Percentiles rank a stretch among this genome's conserved stretches.
phyloP scores from a whole-genome alignment of 2,113 vertebrate species.

The Penelope pileata region DNA sequence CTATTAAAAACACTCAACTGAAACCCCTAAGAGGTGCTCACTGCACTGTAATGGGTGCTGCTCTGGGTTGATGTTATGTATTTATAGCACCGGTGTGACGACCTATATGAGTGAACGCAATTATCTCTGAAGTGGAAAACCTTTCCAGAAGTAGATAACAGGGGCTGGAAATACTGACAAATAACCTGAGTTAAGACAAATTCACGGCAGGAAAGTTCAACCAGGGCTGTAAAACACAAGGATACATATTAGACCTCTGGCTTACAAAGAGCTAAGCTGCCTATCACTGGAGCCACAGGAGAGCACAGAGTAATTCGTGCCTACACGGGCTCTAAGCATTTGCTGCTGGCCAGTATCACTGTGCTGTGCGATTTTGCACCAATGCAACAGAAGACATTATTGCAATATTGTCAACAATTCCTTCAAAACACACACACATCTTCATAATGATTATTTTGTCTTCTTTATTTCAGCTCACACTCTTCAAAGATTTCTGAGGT shows the following conservation, averaged over 20 bases:
- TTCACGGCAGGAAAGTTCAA: not conserved
- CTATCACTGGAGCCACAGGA: not conserved
- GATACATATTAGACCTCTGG: not conserved
- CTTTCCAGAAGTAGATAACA: not conserved
- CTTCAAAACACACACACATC: not conserved
- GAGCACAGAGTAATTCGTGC: not conserved
- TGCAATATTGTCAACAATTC: fast-evolving
- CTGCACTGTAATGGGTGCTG: not conserved
- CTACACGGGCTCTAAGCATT: not conserved
- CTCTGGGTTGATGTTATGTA: not conserved
- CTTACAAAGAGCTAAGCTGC: not conserved
- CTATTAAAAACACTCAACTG: not conserved
- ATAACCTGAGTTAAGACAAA: not conserved
- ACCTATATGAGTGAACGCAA: not conserved
- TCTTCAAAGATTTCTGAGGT: not conserved
- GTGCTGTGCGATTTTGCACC: not conserved
- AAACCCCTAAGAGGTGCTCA: not conserved
- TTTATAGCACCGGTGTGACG: not conserved
- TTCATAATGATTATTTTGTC: not conserved
- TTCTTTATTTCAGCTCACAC: not conserved
- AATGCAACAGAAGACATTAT: not conserved
- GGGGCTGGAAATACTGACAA: not conserved
- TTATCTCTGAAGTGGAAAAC: slow-evolving; percentile 19
- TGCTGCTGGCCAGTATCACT: not conserved
- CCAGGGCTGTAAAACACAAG: not conserved